Conservation (phyloP, 2,888 invertebrate genomes). For the Xestoiulus laeticollis region DNA sequence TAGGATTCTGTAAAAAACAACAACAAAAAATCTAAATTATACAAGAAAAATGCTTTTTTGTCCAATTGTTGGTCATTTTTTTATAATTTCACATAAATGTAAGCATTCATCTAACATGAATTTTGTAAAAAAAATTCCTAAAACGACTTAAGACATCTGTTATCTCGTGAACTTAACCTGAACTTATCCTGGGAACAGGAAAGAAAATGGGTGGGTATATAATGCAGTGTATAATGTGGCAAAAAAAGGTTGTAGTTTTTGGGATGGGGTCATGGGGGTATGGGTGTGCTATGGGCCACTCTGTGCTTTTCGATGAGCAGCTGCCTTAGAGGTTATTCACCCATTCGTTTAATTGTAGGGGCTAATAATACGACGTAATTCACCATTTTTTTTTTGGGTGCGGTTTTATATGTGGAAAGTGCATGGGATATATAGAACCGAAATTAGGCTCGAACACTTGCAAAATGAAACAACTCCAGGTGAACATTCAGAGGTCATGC, state of each 20-base stretch:
- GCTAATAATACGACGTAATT: constrained; percentile 39
- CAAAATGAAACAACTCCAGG: constrained; percentile 13
- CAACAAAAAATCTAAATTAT: too few relatives aligned
- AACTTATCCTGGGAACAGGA: not conserved
- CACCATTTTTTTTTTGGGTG: constrained; percentile 5
- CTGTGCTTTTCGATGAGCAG: not conserved
- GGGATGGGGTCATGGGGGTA: constrained; percentile 17
- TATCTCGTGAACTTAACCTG: not conserved
- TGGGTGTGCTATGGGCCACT: constrained; percentile 10
- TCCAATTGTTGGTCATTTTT: not conserved
- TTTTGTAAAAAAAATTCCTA: not conserved
- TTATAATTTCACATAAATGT: not conserved
- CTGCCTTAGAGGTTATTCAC: constrained; percentile 31
- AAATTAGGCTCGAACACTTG: constrained; percentile 31
- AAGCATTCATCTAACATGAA: too few relatives aligned
- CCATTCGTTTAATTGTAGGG: constrained; percentile 38
- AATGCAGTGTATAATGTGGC: not conserved
- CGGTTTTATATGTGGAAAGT: constrained; percentile 15
- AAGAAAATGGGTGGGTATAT: not conserved
- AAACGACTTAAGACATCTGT: not conserved
- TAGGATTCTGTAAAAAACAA: too few relatives aligned
- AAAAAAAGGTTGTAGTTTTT: not conserved
- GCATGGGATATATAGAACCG: constrained; percentile 21
- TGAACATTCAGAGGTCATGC: constrained; percentile 24
- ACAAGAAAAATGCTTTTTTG: not conserved